Percentiles rank a stretch among this genome's conserved stretches.
phyloP scores from a whole-genome alignment of 2,113 vertebrate genomes.

The Mirza zaza region DNA sequence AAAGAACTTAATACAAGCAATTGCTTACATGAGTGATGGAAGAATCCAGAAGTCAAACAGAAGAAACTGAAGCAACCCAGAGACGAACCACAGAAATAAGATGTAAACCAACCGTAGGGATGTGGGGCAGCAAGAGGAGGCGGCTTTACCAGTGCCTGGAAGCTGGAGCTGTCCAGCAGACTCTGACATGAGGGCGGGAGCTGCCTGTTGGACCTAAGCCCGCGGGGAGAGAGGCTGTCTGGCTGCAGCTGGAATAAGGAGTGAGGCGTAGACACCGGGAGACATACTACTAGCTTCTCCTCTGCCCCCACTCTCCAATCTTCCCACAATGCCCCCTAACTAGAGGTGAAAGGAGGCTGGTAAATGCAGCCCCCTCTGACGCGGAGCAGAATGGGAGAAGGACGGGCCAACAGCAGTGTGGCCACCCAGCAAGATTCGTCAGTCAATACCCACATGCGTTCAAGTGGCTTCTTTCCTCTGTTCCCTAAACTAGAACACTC shows the following conservation, averaged over 20 bases:
- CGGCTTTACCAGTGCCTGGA: not conserved
- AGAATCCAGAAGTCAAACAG: not conserved
- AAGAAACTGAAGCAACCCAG: not conserved
- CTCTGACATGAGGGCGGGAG: not conserved
- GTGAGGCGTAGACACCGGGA: not conserved
- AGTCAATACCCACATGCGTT: not conserved
- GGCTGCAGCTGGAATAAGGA: not conserved
- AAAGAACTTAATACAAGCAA: not conserved
- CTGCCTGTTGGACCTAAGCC: not conserved
- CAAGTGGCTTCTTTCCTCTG: not conserved
- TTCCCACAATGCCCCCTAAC: not conserved
- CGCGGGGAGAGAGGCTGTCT: not conserved
- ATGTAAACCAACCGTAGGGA: not conserved
- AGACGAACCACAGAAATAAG: not conserved
- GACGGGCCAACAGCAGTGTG: not conserved
- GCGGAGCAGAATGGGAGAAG: not conserved
- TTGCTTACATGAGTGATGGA: not conserved
- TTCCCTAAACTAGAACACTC: not conserved
- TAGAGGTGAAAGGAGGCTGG: not conserved
- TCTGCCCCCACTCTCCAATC: not conserved
- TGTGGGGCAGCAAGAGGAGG: not conserved
- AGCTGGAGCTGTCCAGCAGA: not conserved
- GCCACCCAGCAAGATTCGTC: not conserved
- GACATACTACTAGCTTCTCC: not conserved
- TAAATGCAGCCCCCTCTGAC: not conserved